Conservation (phyloP, 2,113 vertebrate genomes). For the Pterocles gutturalis region DNA sequence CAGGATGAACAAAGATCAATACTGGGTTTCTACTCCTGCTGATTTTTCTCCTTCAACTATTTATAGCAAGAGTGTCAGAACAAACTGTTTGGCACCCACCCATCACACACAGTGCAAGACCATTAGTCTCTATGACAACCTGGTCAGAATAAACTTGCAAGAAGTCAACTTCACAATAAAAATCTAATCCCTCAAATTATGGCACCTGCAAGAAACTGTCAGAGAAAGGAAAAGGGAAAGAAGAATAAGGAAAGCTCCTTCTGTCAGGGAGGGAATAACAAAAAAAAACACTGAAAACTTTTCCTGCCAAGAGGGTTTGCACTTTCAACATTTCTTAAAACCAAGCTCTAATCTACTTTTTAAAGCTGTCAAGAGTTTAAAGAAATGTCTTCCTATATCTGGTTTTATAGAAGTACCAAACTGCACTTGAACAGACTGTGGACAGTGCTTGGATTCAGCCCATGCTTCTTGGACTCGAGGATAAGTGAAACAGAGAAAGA, state of each 20-base stretch:
- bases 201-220: conserved; percentile 1
- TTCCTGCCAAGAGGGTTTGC: not conserved
- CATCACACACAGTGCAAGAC: not conserved
- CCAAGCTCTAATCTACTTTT: not conserved
- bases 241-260: not conserved
- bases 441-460: not conserved
- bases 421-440: not conserved
- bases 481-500: not conserved
- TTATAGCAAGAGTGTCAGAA: conserved; percentile 49
- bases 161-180: conserved; percentile 56
- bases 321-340: not conserved
- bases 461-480: not conserved
- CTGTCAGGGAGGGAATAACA: not conserved
- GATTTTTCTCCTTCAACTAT: conserved; percentile 28
- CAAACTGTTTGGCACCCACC: conserved; percentile 35
- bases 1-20: conserved; percentile 1
- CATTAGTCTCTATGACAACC: conserved; percentile 76
- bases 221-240: not conserved
- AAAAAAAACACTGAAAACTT: not conserved
- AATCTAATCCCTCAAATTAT: conserved; percentile 49
- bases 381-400: not conserved
- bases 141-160: conserved; percentile 47
- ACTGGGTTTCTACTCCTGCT: not conserved
- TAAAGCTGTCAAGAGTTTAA: not conserved
- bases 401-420: not conserved